Percentiles rank a stretch among this genome's conserved stretches.
phyloP scores from a whole-genome alignment of 2,888 invertebrate genomes.

The Lithophane socia region DNA sequence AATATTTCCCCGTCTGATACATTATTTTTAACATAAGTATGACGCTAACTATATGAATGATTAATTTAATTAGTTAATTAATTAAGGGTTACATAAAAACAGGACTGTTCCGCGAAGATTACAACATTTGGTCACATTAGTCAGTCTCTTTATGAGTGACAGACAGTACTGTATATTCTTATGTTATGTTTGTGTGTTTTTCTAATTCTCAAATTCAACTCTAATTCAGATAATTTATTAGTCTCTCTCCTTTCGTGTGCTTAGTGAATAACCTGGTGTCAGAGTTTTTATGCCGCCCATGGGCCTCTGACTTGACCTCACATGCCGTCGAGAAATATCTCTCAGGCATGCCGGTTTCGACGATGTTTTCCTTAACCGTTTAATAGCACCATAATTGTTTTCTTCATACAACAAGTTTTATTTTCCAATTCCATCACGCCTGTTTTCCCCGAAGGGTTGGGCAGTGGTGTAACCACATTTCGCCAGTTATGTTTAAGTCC shows the following conservation, averaged over 20 bases:
- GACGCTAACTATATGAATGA: background rate
- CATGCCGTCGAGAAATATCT: no score
- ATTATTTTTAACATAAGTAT: slow-evolving; percentile 3
- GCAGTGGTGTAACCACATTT: no score
- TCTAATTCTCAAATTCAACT: background rate
- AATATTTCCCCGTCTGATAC: background rate
- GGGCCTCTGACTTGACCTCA: no score
- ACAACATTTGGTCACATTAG: slow-evolving; percentile 6
- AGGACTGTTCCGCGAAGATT: slow-evolving; percentile 2
- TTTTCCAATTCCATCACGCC: background rate
- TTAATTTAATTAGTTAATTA: slow-evolving; percentile 11
- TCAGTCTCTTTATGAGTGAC: background rate
- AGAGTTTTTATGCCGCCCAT: no score
- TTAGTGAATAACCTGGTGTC: no score
- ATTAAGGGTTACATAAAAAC: slow-evolving; percentile 1
- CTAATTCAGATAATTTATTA: background rate
- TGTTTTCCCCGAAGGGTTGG: no score
- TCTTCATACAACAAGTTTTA: background rate
- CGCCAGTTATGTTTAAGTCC: no score
- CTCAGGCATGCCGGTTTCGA: no score
- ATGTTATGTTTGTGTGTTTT: background rate
- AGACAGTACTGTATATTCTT: background rate
- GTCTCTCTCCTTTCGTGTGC: no score
- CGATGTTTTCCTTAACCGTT: no score
- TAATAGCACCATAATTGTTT: background rate